phyloP scores from a whole-genome alignment of 1,140 invertebrate genomes.

The Acromyrmex echinatior region DNA sequence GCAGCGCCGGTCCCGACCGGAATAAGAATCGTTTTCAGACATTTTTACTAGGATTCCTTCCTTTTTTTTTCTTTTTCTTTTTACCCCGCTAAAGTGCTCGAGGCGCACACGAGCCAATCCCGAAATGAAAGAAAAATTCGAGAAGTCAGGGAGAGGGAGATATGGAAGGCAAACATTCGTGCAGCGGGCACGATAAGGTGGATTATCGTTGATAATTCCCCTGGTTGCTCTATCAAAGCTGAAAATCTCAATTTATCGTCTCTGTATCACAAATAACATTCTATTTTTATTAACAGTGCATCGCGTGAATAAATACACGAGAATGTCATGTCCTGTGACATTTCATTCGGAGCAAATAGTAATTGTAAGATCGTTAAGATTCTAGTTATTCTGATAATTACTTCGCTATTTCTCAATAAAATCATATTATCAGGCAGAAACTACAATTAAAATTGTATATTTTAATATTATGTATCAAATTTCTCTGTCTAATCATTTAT shows the following conservation, averaged over 20 bases:
- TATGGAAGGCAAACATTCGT: constrained; percentile 67
- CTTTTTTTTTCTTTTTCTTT: background rate
- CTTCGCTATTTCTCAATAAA: background rate
- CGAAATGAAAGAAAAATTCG: constrained; percentile 69
- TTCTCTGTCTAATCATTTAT: background rate
- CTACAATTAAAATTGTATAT: constrained; percentile 18
- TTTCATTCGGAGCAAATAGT: background rate
- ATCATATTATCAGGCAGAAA: constrained; percentile 20
- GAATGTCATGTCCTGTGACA: constrained; percentile 4
- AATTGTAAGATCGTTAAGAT: background rate
- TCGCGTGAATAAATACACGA: constrained; percentile 19
- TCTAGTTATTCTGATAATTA: background rate
- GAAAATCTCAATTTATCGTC: constrained; percentile 60
- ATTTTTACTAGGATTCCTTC: constrained; percentile 60
- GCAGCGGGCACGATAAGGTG: constrained; percentile 48
- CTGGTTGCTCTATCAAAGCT: constrained; percentile 40
- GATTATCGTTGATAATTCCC: constrained; percentile 61
- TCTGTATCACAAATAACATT: constrained; percentile 23
- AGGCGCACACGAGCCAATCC: background rate
- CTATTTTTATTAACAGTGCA: constrained; percentile 13
- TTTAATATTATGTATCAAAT: background rate
- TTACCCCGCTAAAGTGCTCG: constrained; percentile 22
- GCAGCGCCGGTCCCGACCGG: constrained; percentile 6
- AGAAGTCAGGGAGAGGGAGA: constrained; percentile 53
- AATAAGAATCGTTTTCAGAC: constrained; percentile 64